Evolutionary conservation across 2,797 vertebrate species (phyloP).

Genomic region (Hippoglossus hippoglossus): DNA sequence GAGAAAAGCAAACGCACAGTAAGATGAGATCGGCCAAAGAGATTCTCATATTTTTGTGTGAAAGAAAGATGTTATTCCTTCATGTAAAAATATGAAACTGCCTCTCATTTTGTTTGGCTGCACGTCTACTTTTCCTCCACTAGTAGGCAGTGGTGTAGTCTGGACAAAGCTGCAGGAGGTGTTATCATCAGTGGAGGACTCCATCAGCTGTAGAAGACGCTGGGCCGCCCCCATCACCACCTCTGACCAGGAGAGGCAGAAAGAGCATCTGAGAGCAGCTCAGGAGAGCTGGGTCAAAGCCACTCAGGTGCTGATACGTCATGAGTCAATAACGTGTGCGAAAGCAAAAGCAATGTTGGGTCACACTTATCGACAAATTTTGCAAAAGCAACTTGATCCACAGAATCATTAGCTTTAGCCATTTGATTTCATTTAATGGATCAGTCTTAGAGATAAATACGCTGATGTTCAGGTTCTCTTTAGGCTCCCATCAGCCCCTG

Average conservation of each 20-base stretch:
- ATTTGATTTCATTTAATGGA: too few relatives aligned
- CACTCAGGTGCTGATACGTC: conserved; percentile 75
- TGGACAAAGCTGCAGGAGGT: conserved; percentile 86
- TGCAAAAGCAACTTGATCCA: too few relatives aligned
- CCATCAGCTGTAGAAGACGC: conserved; percentile 82
- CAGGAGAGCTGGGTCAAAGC: conserved; percentile 74
- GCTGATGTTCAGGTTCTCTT: background rate
- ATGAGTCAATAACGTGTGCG: background rate
- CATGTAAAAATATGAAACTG: background rate
- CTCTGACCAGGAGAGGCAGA: conserved; percentile 64
- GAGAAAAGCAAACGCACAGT: too few relatives aligned
- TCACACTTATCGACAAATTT: background rate
- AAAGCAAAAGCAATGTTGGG: too few relatives aligned
- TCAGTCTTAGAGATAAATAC: background rate
- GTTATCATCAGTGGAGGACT: conserved; percentile 88
- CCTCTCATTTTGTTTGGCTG: background rate
- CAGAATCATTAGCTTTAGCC: too few relatives aligned
- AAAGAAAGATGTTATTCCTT: background rate
- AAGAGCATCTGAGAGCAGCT: conserved; percentile 71
- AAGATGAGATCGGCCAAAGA: too few relatives aligned
- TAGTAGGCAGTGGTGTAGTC: conserved; percentile 71
- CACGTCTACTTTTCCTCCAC: conserved; percentile 16
- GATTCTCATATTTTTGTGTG: too few relatives aligned
- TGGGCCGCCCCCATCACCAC: conserved; percentile 57
- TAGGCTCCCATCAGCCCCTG: background rate